A percentile compares a stretch with the other conserved stretches of the same genome.
Conservation (phyloP, 2,888 invertebrate genomes). For the Drepanosiphum platanoidis region DNA sequence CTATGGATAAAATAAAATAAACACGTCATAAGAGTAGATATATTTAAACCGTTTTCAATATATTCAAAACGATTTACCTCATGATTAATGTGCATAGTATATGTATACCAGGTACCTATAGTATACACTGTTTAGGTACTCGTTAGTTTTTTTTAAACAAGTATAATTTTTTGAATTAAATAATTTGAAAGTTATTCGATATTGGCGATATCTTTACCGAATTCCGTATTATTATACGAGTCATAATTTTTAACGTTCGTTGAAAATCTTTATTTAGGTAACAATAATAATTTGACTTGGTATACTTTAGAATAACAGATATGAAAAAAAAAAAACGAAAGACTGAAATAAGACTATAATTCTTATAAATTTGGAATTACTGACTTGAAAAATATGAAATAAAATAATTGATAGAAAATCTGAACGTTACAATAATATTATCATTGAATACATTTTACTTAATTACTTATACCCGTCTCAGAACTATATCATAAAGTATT, state of each 20-base stretch:
- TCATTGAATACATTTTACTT: not conserved
- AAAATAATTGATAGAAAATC: too few relatives aligned
- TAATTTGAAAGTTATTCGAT: not conserved
- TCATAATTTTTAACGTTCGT: not conserved
- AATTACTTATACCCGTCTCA: not conserved
- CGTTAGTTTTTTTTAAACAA: not conserved
- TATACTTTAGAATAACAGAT: not conserved
- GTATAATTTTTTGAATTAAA: not conserved
- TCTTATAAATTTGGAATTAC: not conserved
- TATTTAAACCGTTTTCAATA: too few relatives aligned
- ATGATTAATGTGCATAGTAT: too few relatives aligned
- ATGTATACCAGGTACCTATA: too few relatives aligned
- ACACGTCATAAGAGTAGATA: not conserved
- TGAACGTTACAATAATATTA: not conserved
- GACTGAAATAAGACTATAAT: not conserved
- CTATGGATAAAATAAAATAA: conserved; percentile 30
- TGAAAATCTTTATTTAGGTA: too few relatives aligned
- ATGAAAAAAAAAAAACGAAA: not conserved
- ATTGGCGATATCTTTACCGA: not conserved
- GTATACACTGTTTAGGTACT: not conserved
- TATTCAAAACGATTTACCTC: too few relatives aligned
- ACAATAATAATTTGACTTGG: too few relatives aligned
- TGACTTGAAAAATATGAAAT: not conserved
- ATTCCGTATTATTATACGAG: not conserved
- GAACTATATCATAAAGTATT: not conserved